Conservation (phyloP, 2,113 vertebrate species). For the Toxostoma redivivum region DNA sequence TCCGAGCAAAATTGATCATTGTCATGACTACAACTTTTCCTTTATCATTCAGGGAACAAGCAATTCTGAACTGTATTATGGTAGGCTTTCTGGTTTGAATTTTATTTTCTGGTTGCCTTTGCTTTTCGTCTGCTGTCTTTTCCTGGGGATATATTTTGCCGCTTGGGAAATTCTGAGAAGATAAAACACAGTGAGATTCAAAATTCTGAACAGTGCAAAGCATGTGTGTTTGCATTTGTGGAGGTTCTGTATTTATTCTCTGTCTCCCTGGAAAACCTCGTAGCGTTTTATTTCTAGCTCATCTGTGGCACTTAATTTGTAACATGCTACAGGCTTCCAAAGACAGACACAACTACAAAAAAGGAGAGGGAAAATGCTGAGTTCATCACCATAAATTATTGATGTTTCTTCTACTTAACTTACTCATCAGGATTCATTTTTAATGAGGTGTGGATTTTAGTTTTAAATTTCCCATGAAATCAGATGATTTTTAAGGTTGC, state of each 20-base stretch:
- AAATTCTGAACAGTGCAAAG: slow-evolving; percentile 43
- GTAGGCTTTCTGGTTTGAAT: slow-evolving; percentile 20
- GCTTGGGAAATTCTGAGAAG: slow-evolving; percentile 34
- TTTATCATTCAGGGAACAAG: slow-evolving; percentile 14
- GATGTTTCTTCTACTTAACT: slow-evolving; percentile 55
- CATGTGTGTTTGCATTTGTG: slow-evolving; percentile 30
- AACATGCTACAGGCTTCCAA: slow-evolving; percentile 31
- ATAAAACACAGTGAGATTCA: not conserved
- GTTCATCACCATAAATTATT: slow-evolving; percentile 68
- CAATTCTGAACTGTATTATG: not conserved
- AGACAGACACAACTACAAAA: slow-evolving; percentile 40
- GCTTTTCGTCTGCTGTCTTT: not conserved
- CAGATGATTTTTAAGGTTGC: not conserved
- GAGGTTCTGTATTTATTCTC: slow-evolving; percentile 49
- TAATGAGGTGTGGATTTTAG: slow-evolving; percentile 64
- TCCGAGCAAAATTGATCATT: slow-evolving; percentile 8
- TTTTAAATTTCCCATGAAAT: slow-evolving; percentile 55
- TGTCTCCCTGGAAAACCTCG: slow-evolving; percentile 45
- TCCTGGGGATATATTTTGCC: slow-evolving; percentile 33
- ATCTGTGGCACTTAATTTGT: slow-evolving; percentile 41
- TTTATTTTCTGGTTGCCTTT: slow-evolving; percentile 41
- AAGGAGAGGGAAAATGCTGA: slow-evolving; percentile 42
- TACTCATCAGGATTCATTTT: slow-evolving; percentile 64
- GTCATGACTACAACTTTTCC: not conserved
- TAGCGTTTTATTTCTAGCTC: slow-evolving; percentile 25